Percentiles rank a stretch among this genome's conserved stretches.
Conservation (phyloP, 2,888 invertebrate species). For the Cheilosia pagana region DNA sequence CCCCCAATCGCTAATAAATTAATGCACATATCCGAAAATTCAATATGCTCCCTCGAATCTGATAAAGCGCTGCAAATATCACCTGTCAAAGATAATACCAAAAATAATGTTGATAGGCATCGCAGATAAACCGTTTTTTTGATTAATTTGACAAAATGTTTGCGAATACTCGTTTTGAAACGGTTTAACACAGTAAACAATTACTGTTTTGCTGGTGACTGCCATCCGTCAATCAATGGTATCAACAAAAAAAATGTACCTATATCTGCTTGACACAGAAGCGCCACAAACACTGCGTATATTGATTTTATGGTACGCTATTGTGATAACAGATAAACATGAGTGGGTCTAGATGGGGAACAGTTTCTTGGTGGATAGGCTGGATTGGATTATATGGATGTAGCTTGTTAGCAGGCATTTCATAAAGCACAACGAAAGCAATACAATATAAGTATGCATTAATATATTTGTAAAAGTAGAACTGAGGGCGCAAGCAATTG, state of each 20-base stretch:
- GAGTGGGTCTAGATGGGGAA: not conserved
- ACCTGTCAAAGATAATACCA: constrained; percentile 5
- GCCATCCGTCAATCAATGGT: constrained; percentile 33
- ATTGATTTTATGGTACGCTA: constrained; percentile 13
- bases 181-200: constrained; percentile 35
- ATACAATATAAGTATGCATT: too few species aligned
- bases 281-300: constrained; percentile 32
- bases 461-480: too few species aligned
- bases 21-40: not conserved
- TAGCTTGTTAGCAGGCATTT: too few species aligned
- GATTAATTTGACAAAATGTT: constrained; percentile 28
- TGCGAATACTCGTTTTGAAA: constrained; percentile 32
- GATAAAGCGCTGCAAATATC: constrained; percentile 4
- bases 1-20: not conserved
- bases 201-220: not conserved
- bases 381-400: too few species aligned
- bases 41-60: not conserved
- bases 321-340: constrained; percentile 8
- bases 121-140: not conserved
- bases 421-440: too few species aligned
- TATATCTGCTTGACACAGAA: constrained; percentile 18
- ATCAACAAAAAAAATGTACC: not conserved
- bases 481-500: too few species aligned
- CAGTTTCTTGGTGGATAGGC: too few species aligned
- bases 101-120: not conserved